Evolutionary conservation across 1,140 invertebrate species (phyloP).

Genomic region (Lordiphosa stackelbergi): DNA sequence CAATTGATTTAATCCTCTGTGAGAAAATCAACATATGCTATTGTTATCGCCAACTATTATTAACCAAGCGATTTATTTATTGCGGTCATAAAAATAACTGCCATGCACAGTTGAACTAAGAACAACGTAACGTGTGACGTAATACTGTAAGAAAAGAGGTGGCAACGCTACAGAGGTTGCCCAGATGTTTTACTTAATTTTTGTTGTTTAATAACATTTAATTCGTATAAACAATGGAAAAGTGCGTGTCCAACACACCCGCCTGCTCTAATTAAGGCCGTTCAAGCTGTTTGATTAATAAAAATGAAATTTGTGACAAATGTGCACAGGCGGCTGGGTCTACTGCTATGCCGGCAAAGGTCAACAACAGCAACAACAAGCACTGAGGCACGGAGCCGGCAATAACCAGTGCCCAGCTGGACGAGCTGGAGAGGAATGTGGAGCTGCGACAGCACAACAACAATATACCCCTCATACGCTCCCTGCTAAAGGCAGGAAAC

Average conservation of each 20-base stretch:
- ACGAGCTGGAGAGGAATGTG: constrained; percentile 54
- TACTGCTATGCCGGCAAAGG: constrained; percentile 36
- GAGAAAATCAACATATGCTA: background rate
- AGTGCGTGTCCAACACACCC: background rate
- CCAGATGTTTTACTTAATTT: constrained; percentile 17
- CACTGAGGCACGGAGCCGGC: constrained; percentile 20
- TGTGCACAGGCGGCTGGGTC: constrained; percentile 28
- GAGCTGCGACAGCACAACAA: constrained; percentile 54
- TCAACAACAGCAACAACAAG: constrained; percentile 26
- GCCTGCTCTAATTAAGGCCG: constrained; percentile 3
- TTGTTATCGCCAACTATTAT: constrained; percentile 27
- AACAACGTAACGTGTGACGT: constrained; percentile 8
- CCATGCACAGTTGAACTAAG: constrained; percentile 6
- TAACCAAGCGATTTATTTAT: constrained; percentile 21
- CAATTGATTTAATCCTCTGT: constrained; percentile 31
- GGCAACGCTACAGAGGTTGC: constrained; percentile 12
- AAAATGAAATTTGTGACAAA: constrained; percentile 55
- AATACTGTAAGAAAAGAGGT: constrained; percentile 5
- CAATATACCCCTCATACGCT: constrained; percentile 52
- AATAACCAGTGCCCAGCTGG: constrained; percentile 50
- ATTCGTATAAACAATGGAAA: too few relatives aligned
- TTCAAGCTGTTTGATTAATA: constrained; percentile 39
- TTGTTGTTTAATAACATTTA: constrained; percentile 7
- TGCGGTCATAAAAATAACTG: constrained; percentile 24
- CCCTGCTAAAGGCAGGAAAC: constrained; percentile 29